Conservation (phyloP, 2,797 vertebrate species). For the Notolepis coatsorum region DNA sequence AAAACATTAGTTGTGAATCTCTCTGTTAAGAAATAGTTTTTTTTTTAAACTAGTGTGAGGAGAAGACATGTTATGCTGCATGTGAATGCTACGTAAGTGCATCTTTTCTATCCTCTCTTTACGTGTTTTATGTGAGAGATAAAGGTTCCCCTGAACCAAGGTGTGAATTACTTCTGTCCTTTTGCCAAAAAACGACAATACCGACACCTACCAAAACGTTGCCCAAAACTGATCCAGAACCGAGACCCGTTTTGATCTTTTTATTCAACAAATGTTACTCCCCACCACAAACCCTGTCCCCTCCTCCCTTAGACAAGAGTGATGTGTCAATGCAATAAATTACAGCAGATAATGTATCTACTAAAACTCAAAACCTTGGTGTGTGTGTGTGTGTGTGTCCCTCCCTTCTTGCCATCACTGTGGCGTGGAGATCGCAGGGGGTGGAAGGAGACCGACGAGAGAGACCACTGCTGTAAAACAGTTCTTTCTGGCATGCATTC, state of each 20-base stretch:
- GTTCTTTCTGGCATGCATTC: constrained; percentile 95
- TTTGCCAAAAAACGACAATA: constrained; percentile 84
- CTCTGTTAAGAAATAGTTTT: constrained; percentile 79
- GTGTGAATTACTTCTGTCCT: constrained; percentile 87
- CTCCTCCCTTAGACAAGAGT: constrained; percentile 58
- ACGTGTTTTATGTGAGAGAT: constrained; percentile 91
- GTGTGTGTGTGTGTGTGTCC: constrained; percentile 65
- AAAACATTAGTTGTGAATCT: constrained; percentile 83
- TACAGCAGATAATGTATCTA: constrained; percentile 56
- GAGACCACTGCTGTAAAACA: constrained; percentile 93
- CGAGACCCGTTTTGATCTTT: constrained; percentile 68
- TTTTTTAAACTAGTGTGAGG: constrained; percentile 74
- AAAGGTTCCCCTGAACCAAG: constrained; percentile 84
- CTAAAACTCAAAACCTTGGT: constrained; percentile 43
- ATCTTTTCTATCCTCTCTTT: constrained; percentile 87
- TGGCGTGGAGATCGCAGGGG: constrained; percentile 81
- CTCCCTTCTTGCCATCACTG: constrained; percentile 66
- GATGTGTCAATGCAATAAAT: constrained; percentile 80
- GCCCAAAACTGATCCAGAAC: constrained; percentile 77
- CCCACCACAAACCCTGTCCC: constrained; percentile 28
- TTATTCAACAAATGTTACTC: constrained; percentile 64
- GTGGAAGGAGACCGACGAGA: constrained; percentile 85
- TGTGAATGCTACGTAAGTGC: constrained; percentile 91
- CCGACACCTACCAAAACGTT: constrained; percentile 78
- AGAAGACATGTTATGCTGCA: constrained; percentile 88